Evolutionary conservation across 2,888 invertebrate species (phyloP).

Genomic region (Philaethria dido): DNA sequence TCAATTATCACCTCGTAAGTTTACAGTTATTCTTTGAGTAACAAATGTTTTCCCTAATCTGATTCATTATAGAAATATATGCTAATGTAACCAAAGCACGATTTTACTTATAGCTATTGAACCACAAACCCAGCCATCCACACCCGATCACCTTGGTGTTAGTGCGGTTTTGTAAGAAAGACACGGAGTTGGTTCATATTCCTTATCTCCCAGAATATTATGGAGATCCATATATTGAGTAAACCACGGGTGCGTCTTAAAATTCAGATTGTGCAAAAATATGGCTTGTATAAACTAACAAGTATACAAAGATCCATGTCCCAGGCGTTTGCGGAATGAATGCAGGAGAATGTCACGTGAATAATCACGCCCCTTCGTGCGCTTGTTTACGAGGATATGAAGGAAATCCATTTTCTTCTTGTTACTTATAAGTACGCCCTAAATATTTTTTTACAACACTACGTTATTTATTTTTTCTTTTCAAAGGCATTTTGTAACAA

Average conservation of each 20-base stretch:
- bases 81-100: neutral
- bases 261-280: constrained; percentile 91
- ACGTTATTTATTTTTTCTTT: too few relatives aligned
- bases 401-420: constrained; percentile 91
- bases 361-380: constrained; percentile 92
- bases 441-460: too few relatives aligned
- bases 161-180: constrained; percentile 93
- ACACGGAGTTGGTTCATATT: constrained; percentile 91
- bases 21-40: neutral
- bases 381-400: constrained; percentile 89
- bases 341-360: constrained; percentile 91
- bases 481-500: too few relatives aligned
- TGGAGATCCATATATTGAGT: constrained; percentile 93
- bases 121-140: constrained; percentile 84
- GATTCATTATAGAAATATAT: neutral
- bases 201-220: constrained; percentile 91
- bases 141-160: constrained; percentile 92
- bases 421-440: constrained; percentile 82
- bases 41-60: neutral
- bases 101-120: constrained; percentile 74
- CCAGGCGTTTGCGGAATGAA: constrained; percentile 92
- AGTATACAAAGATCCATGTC: constrained; percentile 93
- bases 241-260: constrained; percentile 94
- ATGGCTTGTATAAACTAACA: constrained; percentile 92
- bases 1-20: constrained; percentile 85